A percentile compares a stretch with the other conserved stretches of the same genome.
These are phyloP conservation scores for Pristionchus arcanus DNA, from an alignment of 2,888 invertebrate genomes.

Conservation along the genomic window DNA sequence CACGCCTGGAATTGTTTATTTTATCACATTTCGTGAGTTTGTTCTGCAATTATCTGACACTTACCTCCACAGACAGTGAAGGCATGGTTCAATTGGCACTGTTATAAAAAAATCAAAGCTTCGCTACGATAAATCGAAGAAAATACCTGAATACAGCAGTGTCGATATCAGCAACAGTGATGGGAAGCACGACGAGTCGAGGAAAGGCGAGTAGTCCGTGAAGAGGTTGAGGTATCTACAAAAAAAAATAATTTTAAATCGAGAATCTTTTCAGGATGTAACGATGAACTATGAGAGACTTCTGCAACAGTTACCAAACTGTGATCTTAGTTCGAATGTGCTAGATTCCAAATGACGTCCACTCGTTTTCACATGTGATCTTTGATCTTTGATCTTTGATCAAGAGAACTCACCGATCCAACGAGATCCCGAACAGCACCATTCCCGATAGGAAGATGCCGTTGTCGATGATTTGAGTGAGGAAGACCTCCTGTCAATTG, in stretches of 20 bases:
- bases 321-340: too few species aligned
- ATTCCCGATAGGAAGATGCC: slow-evolving; percentile 16
- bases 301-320: too few species aligned
- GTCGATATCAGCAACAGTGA: background rate
- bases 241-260: too few species aligned
- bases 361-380: background rate
- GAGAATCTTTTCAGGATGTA: too few species aligned
- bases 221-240: slow-evolving; percentile 52
- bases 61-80: background rate
- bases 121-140: background rate
- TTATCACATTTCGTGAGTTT: background rate
- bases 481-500: slow-evolving; percentile 45
- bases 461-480: slow-evolving; percentile 51
- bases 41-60: too few species aligned
- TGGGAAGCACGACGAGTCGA: background rate
- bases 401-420: slow-evolving; percentile 20
- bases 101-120: too few species aligned
- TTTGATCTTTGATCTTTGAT: background rate
- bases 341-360: too few species aligned
- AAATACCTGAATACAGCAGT: background rate
- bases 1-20: background rate
- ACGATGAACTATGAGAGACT: too few species aligned
- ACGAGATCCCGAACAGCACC: slow-evolving; percentile 7
- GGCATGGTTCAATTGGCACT: background rate
- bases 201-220: slow-evolving; percentile 51